Evolutionary conservation across 2,113 vertebrate genomes (phyloP), one percentile per base, ranked within the genome.

Genomic region (Zeus faber): DNA sequence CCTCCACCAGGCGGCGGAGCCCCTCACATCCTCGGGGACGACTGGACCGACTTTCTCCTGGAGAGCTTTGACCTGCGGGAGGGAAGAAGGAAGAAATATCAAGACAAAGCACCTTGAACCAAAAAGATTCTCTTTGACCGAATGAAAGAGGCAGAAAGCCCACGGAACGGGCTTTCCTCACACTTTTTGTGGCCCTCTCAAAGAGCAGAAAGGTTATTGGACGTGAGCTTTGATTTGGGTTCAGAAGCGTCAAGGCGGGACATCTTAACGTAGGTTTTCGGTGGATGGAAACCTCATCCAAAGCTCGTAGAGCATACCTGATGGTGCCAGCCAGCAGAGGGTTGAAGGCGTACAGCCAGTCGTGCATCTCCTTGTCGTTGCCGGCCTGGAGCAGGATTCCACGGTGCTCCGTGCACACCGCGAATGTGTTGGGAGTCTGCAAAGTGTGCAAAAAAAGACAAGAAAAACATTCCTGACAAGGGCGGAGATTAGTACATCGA

Each of bases 301-400:
- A 4, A 9, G 33, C 13, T 37, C 33, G n/a, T 11, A 1, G 33
- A 37, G 11, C 72, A 69, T 89, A 98, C 96, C 97, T 93, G 79
- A 99, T 98, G 78, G 97, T 97, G 49, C 96, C 97, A 10, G 97
- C 97, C 86, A 99, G 86, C 71, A 98, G 94, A 13, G 96, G 97
- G 80, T 97, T 98, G 80, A 99, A 98, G 29, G 97, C 95, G 0
- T 99, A 98, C 54, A 98, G 91, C 96, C 95, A 98, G 87, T 98
- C 96, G 7, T 99, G 97, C 97, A 99, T 98, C 82, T 99, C 97
- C 77, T 99, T 98, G 87, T 99, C 97, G 0, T 92, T 98, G 86
- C 77, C 86, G 0, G 96, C 96, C 86, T 97, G 97, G 67, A 99
- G 90, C 76, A 99, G 90, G 67, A 99, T 93, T 64, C 94, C 96